Percentiles rank a stretch among this genome's conserved stretches.
Conservation (phyloP, 2,113 vertebrate species). For the Ciconia stormi region DNA sequence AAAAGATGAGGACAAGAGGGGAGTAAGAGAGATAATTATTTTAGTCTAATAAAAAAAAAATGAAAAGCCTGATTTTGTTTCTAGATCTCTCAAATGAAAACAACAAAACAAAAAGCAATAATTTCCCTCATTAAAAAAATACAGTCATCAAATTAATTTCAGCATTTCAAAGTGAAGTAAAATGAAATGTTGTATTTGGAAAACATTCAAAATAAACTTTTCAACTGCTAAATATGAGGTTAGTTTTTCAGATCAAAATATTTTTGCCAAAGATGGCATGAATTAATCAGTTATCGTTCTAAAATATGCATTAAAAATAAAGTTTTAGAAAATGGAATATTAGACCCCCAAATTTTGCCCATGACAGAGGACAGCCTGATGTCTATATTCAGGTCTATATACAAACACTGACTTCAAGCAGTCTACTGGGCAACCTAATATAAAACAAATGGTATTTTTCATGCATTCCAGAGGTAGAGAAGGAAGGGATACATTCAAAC, state of each 20-base stretch:
- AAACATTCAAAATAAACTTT: neutral
- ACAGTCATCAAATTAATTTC: neutral
- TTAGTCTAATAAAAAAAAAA: neutral
- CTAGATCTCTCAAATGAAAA: neutral
- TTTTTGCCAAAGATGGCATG: neutral
- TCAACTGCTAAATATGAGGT: neutral
- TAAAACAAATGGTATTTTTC: neutral
- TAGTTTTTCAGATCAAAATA: neutral
- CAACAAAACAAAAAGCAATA: neutral
- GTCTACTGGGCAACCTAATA: neutral
- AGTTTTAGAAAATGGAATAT: neutral
- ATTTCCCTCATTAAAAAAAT: neutral
- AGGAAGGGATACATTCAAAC: neutral
- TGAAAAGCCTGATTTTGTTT: neutral
- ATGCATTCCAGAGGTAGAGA: neutral
- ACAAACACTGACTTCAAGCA: neutral
- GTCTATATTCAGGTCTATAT: neutral
- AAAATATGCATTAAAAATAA: neutral
- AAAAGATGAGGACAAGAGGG: rapidly evolving
- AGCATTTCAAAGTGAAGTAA: neutral
- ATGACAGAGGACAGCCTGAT: neutral
- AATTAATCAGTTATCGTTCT: neutral
- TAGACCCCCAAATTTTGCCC: neutral
- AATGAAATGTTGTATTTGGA: neutral
- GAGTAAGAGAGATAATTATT: neutral